Conservation (phyloP, 2,113 vertebrate species). For the Glareola pratincola region DNA sequence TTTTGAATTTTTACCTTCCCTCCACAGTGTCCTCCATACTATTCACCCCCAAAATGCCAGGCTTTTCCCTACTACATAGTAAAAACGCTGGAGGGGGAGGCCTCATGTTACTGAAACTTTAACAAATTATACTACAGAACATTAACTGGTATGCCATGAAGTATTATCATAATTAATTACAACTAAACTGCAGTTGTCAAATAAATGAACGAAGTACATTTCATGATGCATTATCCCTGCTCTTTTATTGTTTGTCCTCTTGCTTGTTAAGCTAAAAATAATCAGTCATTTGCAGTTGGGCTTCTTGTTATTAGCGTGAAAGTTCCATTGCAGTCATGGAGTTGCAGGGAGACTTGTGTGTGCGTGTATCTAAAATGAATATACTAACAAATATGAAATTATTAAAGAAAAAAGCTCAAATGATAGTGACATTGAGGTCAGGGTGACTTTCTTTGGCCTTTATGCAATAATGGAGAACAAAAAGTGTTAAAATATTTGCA, state of each 20-base stretch:
- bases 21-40: neutral
- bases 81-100: neutral
- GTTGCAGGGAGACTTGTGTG: neutral
- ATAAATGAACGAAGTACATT: slow-evolving; percentile 21
- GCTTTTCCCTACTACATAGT: neutral
- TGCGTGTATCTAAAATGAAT: neutral
- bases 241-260: slow-evolving; percentile 33
- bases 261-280: slow-evolving; percentile 17
- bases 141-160: neutral
- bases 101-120: neutral
- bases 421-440: neutral
- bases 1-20: neutral
- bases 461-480: neutral
- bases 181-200: slow-evolving; percentile 47
- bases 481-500: neutral
- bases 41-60: neutral
- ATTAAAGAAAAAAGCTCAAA: neutral
- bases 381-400: neutral
- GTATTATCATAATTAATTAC: slow-evolving; percentile 54
- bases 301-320: neutral
- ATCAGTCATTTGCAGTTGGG: neutral
- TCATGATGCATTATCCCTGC: slow-evolving; percentile 20
- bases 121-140: slow-evolving; percentile 9
- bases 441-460: neutral
- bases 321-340: neutral